Percentiles rank a stretch among this genome's conserved stretches.
Conservation (phyloP, 2,888 invertebrate genomes). For the Andrena camellia region DNA sequence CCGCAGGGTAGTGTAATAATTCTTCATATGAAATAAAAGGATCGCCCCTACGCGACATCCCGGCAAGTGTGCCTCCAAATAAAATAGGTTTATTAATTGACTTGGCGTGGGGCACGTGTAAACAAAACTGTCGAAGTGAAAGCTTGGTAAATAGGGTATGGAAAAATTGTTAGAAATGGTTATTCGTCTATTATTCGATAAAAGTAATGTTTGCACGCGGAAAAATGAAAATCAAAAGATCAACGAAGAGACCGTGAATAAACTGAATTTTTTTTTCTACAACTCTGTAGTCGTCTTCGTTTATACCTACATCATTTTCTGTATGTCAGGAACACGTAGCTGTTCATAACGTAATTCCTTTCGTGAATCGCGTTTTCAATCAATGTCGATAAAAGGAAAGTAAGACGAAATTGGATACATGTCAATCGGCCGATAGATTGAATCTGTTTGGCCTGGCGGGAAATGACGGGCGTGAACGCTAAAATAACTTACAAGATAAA, state of each 20-base stretch:
- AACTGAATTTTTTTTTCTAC: too few relatives aligned
- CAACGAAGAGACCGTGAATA: too few relatives aligned
- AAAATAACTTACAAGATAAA: not conserved
- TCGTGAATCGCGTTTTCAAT: slow-evolving; percentile 16
- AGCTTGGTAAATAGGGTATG: not conserved
- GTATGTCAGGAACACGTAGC: not conserved
- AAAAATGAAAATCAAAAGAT: too few relatives aligned
- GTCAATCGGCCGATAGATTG: slow-evolving; percentile 25
- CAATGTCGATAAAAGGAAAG: slow-evolving; percentile 34
- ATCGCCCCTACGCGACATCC: not conserved
- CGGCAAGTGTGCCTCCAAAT: not conserved
- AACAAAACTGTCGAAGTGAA: not conserved
- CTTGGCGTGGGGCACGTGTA: not conserved
- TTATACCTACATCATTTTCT: not conserved
- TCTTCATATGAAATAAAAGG: slow-evolving; percentile 40
- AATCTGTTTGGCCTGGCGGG: not conserved
- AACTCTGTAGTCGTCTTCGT: not conserved
- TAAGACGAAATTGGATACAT: slow-evolving; percentile 29
- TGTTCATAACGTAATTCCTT: slow-evolving; percentile 12
- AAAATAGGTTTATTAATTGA: slow-evolving; percentile 13
- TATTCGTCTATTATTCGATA: too few relatives aligned
- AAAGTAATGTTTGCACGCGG: too few relatives aligned
- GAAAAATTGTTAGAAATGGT: too few relatives aligned
- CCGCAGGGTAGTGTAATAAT: slow-evolving; percentile 32
- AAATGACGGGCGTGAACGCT: slow-evolving; percentile 20